phyloP scores from a whole-genome alignment of 37 sponge, comb jelly and placozoan genomes.

The Oopsacas minuta region DNA sequence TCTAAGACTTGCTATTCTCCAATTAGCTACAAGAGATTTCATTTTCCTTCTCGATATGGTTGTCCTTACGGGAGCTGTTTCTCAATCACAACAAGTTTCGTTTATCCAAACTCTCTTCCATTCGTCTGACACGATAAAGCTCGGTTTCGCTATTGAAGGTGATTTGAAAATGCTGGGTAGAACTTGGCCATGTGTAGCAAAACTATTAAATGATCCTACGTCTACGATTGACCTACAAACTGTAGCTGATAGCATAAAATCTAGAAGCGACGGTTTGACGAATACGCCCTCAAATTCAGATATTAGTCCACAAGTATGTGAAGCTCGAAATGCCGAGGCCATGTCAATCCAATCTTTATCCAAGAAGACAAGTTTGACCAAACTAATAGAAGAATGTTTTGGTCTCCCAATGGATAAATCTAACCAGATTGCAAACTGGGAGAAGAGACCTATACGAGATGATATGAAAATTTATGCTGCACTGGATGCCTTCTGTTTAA shows the following conservation, averaged over 20 bases:
- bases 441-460: constrained; percentile 39
- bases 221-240: constrained; percentile 37
- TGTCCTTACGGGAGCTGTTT: constrained; percentile 21
- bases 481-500: constrained; percentile 71
- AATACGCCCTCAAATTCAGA: neutral
- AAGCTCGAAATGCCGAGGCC: neutral
- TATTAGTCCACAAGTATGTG: neutral
- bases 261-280: neutral
- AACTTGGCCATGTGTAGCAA: constrained; percentile 42
- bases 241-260: constrained; percentile 5
- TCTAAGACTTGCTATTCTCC: constrained; percentile 49
- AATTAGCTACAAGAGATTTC: constrained; percentile 38
- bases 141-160: constrained; percentile 48
- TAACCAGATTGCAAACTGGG: constrained; percentile 80
- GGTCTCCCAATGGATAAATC: constrained; percentile 78
- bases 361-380: constrained; percentile 27
- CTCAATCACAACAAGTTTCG: constrained; percentile 19
- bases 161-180: constrained; percentile 49
- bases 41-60: constrained; percentile 57
- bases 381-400: constrained; percentile 42
- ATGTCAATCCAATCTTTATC: neutral
- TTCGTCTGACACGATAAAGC: constrained; percentile 29
- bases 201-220: constrained; percentile 24
- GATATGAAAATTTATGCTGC: constrained; percentile 29
- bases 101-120: constrained; percentile 34